A percentile compares a stretch with the other conserved stretches of the same genome.
Conservation (phyloP, 2,888 invertebrate genomes). For the Amaurobius ferox region DNA sequence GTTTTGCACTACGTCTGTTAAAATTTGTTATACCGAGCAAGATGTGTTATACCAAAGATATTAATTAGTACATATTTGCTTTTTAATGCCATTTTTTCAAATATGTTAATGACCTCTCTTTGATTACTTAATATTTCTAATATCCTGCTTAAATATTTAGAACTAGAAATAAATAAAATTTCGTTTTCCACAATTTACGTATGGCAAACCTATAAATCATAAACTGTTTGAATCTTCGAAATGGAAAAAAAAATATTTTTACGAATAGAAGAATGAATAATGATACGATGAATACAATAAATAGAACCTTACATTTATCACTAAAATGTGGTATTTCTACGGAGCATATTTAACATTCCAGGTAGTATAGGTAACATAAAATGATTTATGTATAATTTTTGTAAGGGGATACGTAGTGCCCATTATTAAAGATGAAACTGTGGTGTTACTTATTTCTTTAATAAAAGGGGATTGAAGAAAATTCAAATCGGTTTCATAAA, state of each 20-base stretch:
- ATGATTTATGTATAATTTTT: conserved; percentile 47
- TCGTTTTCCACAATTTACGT: not conserved
- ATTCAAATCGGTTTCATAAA: too few relatives aligned
- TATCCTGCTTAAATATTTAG: not conserved
- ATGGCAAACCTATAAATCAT: conserved; percentile 36
- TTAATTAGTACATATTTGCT: not conserved
- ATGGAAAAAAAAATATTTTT: conserved; percentile 23
- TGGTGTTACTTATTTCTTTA: too few relatives aligned
- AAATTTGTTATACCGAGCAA: too few relatives aligned
- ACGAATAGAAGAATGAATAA: conserved; percentile 33
- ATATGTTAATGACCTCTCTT: not conserved
- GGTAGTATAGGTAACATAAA: conserved; percentile 14
- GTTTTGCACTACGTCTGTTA: too few relatives aligned
- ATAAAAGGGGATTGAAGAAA: too few relatives aligned
- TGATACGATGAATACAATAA: conserved; percentile 22
- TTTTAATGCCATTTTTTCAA: not conserved
- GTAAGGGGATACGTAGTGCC: not conserved
- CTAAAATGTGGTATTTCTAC: conserved; percentile 21
- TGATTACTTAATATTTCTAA: not conserved
- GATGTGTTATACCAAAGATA: too few relatives aligned
- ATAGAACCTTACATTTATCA: conserved; percentile 30
- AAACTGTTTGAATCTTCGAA: not conserved
- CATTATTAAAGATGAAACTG: not conserved
- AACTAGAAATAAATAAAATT: not conserved
- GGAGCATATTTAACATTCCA: not conserved